Evolutionary conservation across 2,888 invertebrate genomes (phyloP), one percentile per base, ranked within the genome.

Genomic region (Cantharis rustica): DNA sequence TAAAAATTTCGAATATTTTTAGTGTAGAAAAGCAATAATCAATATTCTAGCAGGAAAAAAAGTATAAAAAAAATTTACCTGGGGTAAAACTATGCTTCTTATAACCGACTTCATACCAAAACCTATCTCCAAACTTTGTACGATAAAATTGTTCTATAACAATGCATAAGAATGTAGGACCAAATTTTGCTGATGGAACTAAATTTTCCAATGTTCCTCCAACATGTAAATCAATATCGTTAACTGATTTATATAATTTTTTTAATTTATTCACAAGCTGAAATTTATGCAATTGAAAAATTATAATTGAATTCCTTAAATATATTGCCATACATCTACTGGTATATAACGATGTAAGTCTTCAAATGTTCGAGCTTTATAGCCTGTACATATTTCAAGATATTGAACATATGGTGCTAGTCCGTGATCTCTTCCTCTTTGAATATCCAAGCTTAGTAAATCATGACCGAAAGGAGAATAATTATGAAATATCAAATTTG

Each of bases 151-250:
- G 95, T 85, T 93, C 93, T 7, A 93, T 93, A 27, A 95, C 91
- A 66, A 95, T 92, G 82, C 94, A 93, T 0, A 92, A 91, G 84
- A 95, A 94, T 1, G 94, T 93, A 0, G 90, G 90, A 0, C 95
- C 95, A 0, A 95, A 89, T 20, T 93, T 86, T 0, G 92, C 93
- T 4, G 91, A 93, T 0, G 90, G 87, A 0, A 90, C 85, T 0
- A 92, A 89, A 26, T 88, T 88, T 84, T 95, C 95, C 0, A 94
- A 88, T 3, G 94, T 88, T 0, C 93, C 94, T 3, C 94, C 95
- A 15, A 93, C 89, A 90, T 93, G 95, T 2, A 95, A 88, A 85
- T 95, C 95, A 64, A 95, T 91, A 85, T 95, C 95, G 69, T 94
- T 92, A 0, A 93, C 91, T 31, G 88, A 88, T 3, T 86, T 86